Percentiles rank a stretch among this genome's conserved stretches.
These are phyloP conservation scores for Petrocephalus sullivani DNA, from an alignment of 2,797 vertebrate genomes.

Conservation along the genomic window DNA sequence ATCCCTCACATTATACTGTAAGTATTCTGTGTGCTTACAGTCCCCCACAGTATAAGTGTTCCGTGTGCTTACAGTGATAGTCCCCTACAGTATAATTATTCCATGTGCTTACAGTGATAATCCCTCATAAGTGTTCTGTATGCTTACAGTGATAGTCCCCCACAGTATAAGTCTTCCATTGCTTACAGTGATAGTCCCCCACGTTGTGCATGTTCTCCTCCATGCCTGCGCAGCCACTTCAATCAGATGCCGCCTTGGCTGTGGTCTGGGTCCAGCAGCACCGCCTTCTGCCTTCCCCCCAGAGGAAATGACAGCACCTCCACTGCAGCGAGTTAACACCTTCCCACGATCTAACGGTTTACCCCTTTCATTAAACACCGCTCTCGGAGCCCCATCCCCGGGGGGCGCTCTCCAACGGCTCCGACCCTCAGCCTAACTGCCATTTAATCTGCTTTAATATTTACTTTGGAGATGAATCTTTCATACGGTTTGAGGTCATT, in stretches of 20 bases:
- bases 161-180: background rate
- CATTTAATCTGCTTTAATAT: conserved; percentile 18
- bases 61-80: background rate
- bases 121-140: background rate
- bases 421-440: conserved; percentile 1
- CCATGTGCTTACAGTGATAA: background rate
- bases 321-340: conserved; percentile 16
- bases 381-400: background rate
- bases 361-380: conserved; percentile 26
- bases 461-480: conserved; percentile 16
- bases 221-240: background rate
- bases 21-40: background rate
- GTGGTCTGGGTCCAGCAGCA: background rate
- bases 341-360: conserved; percentile 23
- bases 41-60: fast-evolving
- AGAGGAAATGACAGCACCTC: background rate
- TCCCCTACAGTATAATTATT: background rate
- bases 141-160: background rate
- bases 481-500: conserved; percentile 12
- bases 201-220: background rate
- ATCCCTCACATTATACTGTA: background rate
- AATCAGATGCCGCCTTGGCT: background rate
- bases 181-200: background rate
- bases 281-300: background rate
- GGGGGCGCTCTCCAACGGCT: background rate